A percentile compares a stretch with the other conserved stretches of the same genome.
phyloP scores from a whole-genome alignment of 2,797 vertebrate genomes.

The Lateolabrax maculatus region DNA sequence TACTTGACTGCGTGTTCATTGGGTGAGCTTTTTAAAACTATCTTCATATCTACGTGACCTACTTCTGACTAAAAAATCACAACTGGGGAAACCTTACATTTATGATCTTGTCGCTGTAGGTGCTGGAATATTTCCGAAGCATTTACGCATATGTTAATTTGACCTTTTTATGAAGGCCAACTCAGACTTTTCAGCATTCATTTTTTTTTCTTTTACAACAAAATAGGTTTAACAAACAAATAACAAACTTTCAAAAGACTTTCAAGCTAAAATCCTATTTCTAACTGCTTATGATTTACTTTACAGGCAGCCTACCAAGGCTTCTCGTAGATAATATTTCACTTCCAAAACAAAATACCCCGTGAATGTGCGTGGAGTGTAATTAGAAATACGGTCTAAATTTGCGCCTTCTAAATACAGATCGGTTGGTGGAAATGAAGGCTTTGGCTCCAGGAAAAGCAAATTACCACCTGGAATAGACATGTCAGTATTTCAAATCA shows the following conservation, averaged over 20 bases:
- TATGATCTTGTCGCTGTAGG: no score
- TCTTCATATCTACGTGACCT: neutral
- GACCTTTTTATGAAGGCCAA: neutral
- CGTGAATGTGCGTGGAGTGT: slow-evolving; percentile 18
- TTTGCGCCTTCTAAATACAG: slow-evolving; percentile 41
- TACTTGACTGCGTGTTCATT: neutral
- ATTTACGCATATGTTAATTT: neutral
- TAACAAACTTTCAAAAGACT: neutral
- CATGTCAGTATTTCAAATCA: slow-evolving; percentile 32
- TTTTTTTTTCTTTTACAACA: neutral
- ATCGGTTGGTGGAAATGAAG: slow-evolving; percentile 22
- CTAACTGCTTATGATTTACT: neutral
- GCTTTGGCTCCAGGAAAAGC: slow-evolving; percentile 46
- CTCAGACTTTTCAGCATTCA: neutral
- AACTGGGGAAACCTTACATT: neutral
- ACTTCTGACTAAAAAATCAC: neutral
- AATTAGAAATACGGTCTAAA: slow-evolving; percentile 48
- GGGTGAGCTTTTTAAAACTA: neutral
- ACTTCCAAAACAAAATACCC: slow-evolving; percentile 23
- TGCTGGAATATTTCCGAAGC: neutral
- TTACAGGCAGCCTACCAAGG: neutral
- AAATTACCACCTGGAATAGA: slow-evolving; percentile 35
- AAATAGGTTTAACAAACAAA: neutral
- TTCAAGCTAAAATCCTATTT: neutral
- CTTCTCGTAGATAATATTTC: slow-evolving; percentile 7